Base-by-base conservation (phyloP, 1,140 invertebrate species). In the Ptiloglossa arizonensis region DNA sequence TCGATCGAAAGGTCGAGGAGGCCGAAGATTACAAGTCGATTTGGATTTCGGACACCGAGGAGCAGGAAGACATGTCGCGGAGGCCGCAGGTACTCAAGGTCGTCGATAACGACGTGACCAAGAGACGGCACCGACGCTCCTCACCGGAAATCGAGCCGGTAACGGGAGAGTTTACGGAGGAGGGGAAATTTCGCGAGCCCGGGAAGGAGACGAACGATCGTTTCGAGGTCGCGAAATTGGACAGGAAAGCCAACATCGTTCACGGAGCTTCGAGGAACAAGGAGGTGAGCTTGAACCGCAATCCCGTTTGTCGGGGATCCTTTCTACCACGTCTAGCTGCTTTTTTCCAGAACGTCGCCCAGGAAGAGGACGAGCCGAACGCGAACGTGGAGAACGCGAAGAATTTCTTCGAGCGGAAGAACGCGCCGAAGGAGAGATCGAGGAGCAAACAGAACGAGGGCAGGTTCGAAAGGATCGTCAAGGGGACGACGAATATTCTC, bases 381-480 rank as follows among this genome's bases (percentile, higher is more conserved):
- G 67, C 86, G 11, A 87, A 83, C 54, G 88, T 89, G 57, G 88
- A 86, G 79, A 89, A 87, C 27, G 81, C 88, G 57, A 91, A 86
- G 75, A 91, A 88, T 75, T 89, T 89, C 77, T 92, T 87, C 77
- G 88, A 89, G 82, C 90, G 71, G 76, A 75, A 92, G 81, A 93
- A 67, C 88, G 86, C 17, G 81, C 93, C 77, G 83, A 93, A 86
- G n/a, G 87, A 86, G 87, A 87, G 75, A 88, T 89, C 64, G 79
- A 93, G 59, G 89, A 94, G 90, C 89, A 92, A 72, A 82, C 93
- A 89, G 88, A 93, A 89, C 90, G 93, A 92, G 90, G 94, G 82
- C 86, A 93, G 93, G 92, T 94, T 92, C 32, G 93, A 94, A 79
- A 94, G 93, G 85, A 94, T 94, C 67, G 88, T 94, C 0, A 94